Evolutionary conservation across 2,797 vertebrate species (phyloP).

Genomic region (Anisognathus igniventris): DNA sequence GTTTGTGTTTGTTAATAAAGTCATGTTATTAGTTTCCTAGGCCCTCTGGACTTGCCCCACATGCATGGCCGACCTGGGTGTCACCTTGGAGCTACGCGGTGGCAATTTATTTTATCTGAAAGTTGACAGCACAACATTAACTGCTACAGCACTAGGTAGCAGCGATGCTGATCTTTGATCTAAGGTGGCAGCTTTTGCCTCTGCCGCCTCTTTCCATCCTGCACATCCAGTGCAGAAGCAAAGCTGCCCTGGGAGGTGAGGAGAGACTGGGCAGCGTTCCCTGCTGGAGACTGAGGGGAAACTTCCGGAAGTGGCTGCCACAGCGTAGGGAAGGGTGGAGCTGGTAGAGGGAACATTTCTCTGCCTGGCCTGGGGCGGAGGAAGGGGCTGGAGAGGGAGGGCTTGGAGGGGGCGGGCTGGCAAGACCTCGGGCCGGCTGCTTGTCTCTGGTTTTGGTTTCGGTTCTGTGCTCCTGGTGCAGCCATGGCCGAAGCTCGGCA

Average conservation of each 20-base stretch:
- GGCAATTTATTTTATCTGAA: not conserved
- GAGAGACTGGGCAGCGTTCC: not conserved
- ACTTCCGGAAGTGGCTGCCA: rapidly evolving
- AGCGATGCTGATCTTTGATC: not conserved
- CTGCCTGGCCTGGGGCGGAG: rapidly evolving
- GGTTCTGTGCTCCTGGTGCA: rapidly evolving
- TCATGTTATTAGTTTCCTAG: too few species aligned
- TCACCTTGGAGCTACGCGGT: too few species aligned
- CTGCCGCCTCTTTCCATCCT: rapidly evolving
- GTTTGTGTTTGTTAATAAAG: too few species aligned
- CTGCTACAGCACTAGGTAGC: not conserved
- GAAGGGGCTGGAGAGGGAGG: not conserved
- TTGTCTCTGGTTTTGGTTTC: not conserved
- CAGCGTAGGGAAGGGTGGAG: rapidly evolving
- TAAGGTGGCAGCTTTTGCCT: not conserved
- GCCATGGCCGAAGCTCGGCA: not conserved
- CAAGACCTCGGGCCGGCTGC: not conserved
- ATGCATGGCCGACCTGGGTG: too few species aligned
- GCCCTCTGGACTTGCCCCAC: too few species aligned
- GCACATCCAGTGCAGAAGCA: not conserved
- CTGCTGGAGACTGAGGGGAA: not conserved
- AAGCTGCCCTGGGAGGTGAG: not conserved
- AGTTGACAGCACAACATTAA: not conserved
- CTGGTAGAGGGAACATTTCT: rapidly evolving
- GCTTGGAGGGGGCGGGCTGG: too few species aligned